Conservation (phyloP, 1,140 invertebrate genomes). For the Choristoneura fumiferana region DNA sequence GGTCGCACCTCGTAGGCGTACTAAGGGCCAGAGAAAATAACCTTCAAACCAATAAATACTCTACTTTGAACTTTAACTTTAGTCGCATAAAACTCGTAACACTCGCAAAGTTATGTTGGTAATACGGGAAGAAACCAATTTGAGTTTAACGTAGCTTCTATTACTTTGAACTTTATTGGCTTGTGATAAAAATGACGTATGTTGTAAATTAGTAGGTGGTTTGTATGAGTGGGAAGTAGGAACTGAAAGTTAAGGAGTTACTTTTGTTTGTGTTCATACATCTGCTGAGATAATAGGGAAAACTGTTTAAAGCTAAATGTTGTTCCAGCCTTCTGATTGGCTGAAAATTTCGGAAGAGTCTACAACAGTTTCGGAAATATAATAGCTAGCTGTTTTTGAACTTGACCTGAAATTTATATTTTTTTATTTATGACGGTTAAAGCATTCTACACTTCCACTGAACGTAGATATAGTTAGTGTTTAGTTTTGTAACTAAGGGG, state of each 20-base stretch:
- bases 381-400: no score
- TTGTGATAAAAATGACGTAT: background rate
- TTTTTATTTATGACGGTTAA: no score
- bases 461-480: no score
- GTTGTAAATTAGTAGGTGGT: background rate
- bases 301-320: background rate
- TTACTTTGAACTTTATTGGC: background rate
- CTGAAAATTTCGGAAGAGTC: no score
- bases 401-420: no score
- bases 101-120: background rate
- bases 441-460: no score
- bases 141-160: no score
- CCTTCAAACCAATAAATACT: slow-evolving; percentile 26
- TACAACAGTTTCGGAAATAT: no score
- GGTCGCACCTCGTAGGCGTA: slow-evolving; percentile 39
- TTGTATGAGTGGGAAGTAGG: slow-evolving; percentile 3
- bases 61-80: slow-evolving; percentile 8
- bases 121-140: no score
- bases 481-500: no score
- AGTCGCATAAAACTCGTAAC: no score
- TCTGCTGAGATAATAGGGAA: slow-evolving; percentile 2
- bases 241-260: slow-evolving; percentile 1
- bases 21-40: slow-evolving; percentile 30
- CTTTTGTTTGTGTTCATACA: slow-evolving; percentile 1
- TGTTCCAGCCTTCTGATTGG: no score